phyloP scores from a whole-genome alignment of 2,888 invertebrate genomes.

The Eupithecia dodoneata region DNA sequence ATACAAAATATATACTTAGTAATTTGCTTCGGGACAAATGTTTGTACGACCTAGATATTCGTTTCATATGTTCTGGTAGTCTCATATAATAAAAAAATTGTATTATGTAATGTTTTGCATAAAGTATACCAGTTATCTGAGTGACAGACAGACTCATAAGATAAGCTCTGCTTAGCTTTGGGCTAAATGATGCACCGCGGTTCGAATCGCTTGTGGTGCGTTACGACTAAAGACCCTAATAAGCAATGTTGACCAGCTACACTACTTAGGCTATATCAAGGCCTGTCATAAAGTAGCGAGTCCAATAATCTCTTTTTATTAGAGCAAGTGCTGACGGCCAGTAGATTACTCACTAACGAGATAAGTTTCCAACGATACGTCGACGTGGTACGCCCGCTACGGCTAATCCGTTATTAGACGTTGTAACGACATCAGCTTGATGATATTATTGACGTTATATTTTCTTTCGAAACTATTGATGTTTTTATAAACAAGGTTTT shows the following conservation, averaged over 20 bases:
- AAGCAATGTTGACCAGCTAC: background rate
- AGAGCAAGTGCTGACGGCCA: slow-evolving; percentile 58
- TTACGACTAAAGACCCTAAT: too few species aligned
- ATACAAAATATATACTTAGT: too few species aligned
- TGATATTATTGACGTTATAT: slow-evolving; percentile 2
- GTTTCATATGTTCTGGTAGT: too few species aligned
- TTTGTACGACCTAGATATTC: too few species aligned
- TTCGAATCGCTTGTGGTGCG: too few species aligned
- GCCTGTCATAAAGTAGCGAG: slow-evolving; percentile 58
- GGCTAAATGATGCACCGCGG: too few species aligned
- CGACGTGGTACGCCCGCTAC: slow-evolving; percentile 33
- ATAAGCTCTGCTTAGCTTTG: too few species aligned
- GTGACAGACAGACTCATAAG: too few species aligned
- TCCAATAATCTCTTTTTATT: slow-evolving; percentile 72
- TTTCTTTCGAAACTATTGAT: background rate
- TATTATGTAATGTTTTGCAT: too few species aligned
- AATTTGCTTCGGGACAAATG: too few species aligned
- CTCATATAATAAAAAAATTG: too few species aligned
- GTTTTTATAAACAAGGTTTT: background rate
- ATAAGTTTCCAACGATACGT: slow-evolving; percentile 72
- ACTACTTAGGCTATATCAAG: background rate
- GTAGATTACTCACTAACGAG: slow-evolving; percentile 74
- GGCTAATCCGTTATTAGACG: slow-evolving; percentile 55
- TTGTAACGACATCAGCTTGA: background rate
- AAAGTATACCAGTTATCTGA: too few species aligned